phyloP scores from a whole-genome alignment of 1,140 invertebrate species.

The Andricus grossulariae region DNA sequence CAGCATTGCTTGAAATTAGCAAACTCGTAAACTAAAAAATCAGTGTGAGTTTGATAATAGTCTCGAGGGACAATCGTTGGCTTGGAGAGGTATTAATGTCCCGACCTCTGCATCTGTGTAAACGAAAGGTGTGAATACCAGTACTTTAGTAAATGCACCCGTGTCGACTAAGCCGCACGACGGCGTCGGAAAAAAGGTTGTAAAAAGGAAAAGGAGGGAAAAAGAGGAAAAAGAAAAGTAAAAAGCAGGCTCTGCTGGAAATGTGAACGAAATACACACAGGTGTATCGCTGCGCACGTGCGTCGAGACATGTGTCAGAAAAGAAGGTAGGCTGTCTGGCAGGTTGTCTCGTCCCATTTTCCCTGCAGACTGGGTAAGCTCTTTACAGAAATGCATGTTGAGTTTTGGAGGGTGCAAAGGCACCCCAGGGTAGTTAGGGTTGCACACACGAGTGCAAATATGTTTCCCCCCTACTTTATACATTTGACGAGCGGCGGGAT shows the following conservation, averaged over 20 bases:
- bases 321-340: conserved; percentile 42
- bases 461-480: too few relatives aligned
- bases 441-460: background rate
- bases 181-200: conserved; percentile 2
- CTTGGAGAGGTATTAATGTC: too few relatives aligned
- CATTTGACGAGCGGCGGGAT: background rate
- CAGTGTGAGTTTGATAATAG: too few relatives aligned
- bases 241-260: background rate
- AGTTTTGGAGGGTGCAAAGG: conserved; percentile 39
- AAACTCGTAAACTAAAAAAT: too few relatives aligned
- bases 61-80: too few relatives aligned
- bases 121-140: background rate
- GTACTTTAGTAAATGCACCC: background rate
- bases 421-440: background rate
- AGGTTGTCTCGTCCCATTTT: conserved; percentile 59
- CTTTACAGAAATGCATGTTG: conserved; percentile 60
- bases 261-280: conserved; percentile 13
- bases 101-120: background rate
- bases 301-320: background rate
- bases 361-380: conserved; percentile 55
- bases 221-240: background rate
- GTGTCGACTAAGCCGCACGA: background rate
- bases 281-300: background rate
- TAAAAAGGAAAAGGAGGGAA: background rate
- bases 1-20: too few relatives aligned